Conservation (phyloP, 2,888 invertebrate genomes). For the Phragmatobia fuliginosa region DNA sequence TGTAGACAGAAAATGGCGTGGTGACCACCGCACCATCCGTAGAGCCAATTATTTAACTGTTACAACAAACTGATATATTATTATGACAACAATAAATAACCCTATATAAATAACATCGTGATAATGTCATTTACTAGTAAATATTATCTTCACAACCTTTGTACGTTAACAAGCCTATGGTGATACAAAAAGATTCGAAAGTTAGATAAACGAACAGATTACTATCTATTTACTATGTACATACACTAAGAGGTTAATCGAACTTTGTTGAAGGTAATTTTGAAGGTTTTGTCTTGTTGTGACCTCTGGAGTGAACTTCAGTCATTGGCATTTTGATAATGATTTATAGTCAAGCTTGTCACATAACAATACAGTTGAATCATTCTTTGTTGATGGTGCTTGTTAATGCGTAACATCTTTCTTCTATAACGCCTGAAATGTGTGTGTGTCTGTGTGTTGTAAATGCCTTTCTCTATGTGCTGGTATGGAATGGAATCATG, state of each 20-base stretch:
- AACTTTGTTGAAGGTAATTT: conserved; percentile 14
- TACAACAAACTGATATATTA: too few species aligned
- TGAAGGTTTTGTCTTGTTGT: conserved; percentile 3
- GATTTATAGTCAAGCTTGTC: background rate
- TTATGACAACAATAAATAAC: too few species aligned
- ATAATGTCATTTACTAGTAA: conserved; percentile 5
- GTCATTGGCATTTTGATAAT: background rate
- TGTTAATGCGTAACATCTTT: background rate
- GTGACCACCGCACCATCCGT: too few species aligned
- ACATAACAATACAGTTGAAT: background rate
- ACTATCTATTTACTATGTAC: conserved; percentile 3
- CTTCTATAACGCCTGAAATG: background rate
- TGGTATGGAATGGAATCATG: too few species aligned
- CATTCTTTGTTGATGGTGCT: background rate
- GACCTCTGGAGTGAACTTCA: conserved; percentile 15
- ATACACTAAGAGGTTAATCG: conserved; percentile 7
- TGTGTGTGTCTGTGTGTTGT: too few species aligned
- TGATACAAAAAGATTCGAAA: conserved; percentile 18
- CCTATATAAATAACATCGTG: background rate
- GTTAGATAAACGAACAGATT: conserved; percentile 4
- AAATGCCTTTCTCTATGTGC: too few species aligned
- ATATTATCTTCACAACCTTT: background rate
- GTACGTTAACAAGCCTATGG: conserved; percentile 1
- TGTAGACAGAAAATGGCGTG: too few species aligned
- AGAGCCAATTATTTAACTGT: too few species aligned